phyloP scores from a whole-genome alignment of 2,888 invertebrate genomes.

The Syritta pipiens region DNA sequence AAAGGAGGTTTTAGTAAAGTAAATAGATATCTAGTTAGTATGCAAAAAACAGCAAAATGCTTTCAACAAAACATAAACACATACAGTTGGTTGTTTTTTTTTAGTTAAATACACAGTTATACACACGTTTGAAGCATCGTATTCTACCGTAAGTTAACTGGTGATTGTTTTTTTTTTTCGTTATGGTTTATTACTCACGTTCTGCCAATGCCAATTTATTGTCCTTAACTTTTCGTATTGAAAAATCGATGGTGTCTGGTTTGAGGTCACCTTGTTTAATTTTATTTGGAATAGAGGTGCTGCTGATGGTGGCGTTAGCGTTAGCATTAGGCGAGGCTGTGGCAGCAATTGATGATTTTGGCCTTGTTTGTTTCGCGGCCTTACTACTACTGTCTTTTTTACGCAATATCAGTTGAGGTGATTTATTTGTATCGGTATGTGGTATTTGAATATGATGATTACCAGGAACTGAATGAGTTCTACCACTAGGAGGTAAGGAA shows the following conservation, averaged over 20 bases:
- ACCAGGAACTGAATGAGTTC: slow-evolving; percentile 76
- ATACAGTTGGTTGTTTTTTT: too few relatives aligned
- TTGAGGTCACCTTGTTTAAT: slow-evolving; percentile 35
- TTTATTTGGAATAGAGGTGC: slow-evolving; percentile 30
- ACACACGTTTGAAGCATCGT: slow-evolving; percentile 27
- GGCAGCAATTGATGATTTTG: slow-evolving; percentile 74
- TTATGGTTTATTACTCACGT: slow-evolving; percentile 76
- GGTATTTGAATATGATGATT: slow-evolving; percentile 76
- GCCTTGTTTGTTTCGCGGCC: slow-evolving; percentile 72
- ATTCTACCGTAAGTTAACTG: slow-evolving; percentile 18
- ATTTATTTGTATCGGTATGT: slow-evolving; percentile 73
- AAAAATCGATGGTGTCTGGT: slow-evolving; percentile 72
- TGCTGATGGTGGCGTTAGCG: slow-evolving; percentile 67
- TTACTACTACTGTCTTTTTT: slow-evolving; percentile 75
- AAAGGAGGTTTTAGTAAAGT: too few relatives aligned
- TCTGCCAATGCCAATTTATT: slow-evolving; percentile 79
- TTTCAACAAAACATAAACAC: too few relatives aligned
- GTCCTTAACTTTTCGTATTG: slow-evolving; percentile 78
- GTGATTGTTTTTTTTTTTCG: slow-evolving; percentile 26
- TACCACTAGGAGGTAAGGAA: slow-evolving; percentile 81
- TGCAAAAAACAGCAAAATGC: too few relatives aligned
- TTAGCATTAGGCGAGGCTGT: slow-evolving; percentile 49
- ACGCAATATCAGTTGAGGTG: slow-evolving; percentile 75
- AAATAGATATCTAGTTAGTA: too few relatives aligned
- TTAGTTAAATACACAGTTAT: background rate